Percentiles rank a stretch among this genome's conserved stretches.
These are phyloP conservation scores for Marmota monax DNA, from an alignment of 2,113 vertebrate species.

Conservation along the genomic window DNA sequence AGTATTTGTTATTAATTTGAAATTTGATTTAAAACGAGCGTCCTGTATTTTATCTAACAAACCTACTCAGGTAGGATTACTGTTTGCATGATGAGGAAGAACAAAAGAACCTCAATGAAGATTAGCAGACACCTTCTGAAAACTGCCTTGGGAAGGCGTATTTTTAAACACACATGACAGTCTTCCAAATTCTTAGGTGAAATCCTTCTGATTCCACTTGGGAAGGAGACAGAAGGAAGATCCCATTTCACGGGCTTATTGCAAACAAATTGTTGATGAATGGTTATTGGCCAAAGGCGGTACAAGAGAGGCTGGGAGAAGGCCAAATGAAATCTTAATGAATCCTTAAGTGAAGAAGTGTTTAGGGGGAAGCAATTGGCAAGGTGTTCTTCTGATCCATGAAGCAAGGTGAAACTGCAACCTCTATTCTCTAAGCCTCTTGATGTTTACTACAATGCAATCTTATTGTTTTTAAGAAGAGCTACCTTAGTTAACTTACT, in stretches of 20 bases:
- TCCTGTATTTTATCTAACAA: not conserved
- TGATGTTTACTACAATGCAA: not conserved
- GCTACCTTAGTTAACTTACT: not conserved
- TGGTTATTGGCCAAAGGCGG: conserved; percentile 57
- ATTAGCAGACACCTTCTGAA: not conserved
- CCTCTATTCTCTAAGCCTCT: not conserved
- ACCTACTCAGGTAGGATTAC: not conserved
- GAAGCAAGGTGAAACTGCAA: not conserved
- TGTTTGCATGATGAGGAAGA: not conserved
- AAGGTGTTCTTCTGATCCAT: not conserved
- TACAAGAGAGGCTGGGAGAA: conserved; percentile 27
- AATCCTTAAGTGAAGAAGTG: conserved; percentile 36
- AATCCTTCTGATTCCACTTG: conserved; percentile 10
- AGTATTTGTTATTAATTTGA: not conserved
- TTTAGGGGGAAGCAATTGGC: not conserved
- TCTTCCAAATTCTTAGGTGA: conserved; percentile 28
- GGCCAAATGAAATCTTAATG: conserved; percentile 47
- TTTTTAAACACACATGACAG: not conserved
- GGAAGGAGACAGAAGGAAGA: not conserved
- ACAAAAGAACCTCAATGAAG: not conserved
- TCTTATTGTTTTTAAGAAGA: not conserved
- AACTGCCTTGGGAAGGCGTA: not conserved
- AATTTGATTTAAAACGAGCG: not conserved
- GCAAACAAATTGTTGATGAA: conserved; percentile 39
- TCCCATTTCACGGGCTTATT: not conserved